Evolutionary conservation across 2,888 invertebrate genomes (phyloP).

Genomic region (Amblyjoppa fuscipennis): DNA sequence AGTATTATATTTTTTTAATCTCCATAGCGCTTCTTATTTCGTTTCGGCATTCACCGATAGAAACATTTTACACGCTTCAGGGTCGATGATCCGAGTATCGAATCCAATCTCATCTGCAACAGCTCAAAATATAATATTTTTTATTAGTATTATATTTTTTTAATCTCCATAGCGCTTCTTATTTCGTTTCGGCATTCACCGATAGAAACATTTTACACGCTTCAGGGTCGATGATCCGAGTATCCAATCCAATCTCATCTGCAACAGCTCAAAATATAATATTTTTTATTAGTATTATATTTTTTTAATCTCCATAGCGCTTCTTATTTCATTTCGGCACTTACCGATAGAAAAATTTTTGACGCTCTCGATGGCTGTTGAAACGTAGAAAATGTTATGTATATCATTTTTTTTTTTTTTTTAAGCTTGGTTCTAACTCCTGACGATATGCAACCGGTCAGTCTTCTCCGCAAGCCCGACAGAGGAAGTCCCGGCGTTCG

Average conservation of each 20-base stretch:
- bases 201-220: background rate
- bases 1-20: background rate
- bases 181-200: background rate
- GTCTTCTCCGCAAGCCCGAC: conserved; percentile 60
- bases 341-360: background rate
- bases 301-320: background rate
- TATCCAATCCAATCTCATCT: no score
- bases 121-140: no score
- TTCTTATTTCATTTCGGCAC: background rate
- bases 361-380: background rate
- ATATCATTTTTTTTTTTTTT: background rate
- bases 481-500: conserved; percentile 55
- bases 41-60: background rate
- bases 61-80: background rate
- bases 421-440: conserved; percentile 39
- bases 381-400: background rate
- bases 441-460: conserved; percentile 65
- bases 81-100: no score
- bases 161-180: background rate
- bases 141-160: background rate
- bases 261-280: no score
- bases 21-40: background rate
- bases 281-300: background rate
- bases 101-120: no score
- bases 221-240: no score